Evolutionary conservation across 2,797 vertebrate species (phyloP).

Genomic region (Myotis findleyi): DNA sequence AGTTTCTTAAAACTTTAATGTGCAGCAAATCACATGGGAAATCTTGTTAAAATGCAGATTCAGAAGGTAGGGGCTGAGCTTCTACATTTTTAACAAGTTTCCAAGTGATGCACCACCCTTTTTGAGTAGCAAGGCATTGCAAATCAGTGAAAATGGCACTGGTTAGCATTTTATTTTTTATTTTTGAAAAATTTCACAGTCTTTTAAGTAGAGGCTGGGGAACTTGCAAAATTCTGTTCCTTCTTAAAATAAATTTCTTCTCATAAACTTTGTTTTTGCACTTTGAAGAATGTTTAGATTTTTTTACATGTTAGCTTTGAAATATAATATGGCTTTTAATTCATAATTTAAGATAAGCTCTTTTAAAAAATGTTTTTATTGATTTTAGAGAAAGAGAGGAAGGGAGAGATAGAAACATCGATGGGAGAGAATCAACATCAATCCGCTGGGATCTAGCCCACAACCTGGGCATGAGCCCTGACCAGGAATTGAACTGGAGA

Average conservation of each 20-base stretch:
- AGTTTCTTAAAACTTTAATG: conserved; percentile 16
- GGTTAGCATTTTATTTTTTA: neutral
- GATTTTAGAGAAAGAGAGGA: no score
- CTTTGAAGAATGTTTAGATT: neutral
- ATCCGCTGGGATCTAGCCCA: no score
- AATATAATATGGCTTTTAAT: neutral
- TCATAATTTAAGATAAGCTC: conserved; percentile 12
- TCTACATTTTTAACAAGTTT: neutral
- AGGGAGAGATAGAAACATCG: no score
- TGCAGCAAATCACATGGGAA: neutral
- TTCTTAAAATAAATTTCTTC: conserved; percentile 4
- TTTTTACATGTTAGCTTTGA: neutral
- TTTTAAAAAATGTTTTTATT: no score
- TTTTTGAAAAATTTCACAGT: neutral
- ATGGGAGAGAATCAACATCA: no score
- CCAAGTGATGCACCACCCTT: neutral
- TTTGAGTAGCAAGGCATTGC: neutral
- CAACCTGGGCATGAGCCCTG: no score
- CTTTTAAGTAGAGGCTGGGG: neutral
- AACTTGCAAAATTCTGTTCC: neutral
- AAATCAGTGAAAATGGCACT: neutral
- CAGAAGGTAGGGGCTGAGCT: neutral
- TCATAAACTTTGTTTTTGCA: neutral
- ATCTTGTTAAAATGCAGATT: neutral
- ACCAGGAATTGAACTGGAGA: no score